Evolutionary conservation across 2,888 invertebrate species (phyloP), one percentile per base, ranked within the genome.

Genomic region (Platerodrilus igneus): DNA sequence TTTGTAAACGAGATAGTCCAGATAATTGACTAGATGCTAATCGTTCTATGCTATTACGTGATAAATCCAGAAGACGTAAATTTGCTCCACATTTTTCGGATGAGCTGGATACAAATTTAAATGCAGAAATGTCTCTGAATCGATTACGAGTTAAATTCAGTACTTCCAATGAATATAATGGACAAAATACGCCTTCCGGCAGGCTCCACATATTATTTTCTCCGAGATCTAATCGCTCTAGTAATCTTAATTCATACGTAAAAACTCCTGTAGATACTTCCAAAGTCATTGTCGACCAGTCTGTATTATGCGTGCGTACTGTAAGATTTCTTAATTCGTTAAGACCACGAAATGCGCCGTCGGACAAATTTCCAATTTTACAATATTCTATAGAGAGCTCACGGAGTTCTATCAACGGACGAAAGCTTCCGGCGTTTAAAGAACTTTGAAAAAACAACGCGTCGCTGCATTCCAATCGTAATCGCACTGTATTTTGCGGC

Each of bases 331-430:
- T 74, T 45, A 90, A 73, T 63, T 86, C 82, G 41, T 81, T 78
- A 23, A 89, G 76, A 27, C 87, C 87, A 26, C 80, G 77, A 60
- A 90, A 86, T n/a, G 88, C 85, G 39, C 85, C 86, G 56, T 84
- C 81, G 42, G 86, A 83, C 41, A 88, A 73, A 62, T 86, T 86
- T 38, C 83, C 83, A 47, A 88, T 83, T 70, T 87, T 86, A 68
- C 88, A 89, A 62, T 82, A 84, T 63, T 87, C 86, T 55, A 89
- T 82, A 25, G 82, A 80, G 32, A 89, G 75, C 57, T 86, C 85
- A 46, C 81, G 77, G 41, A 89, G 71, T 66, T 86, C 86, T 48
- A 83, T 75, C 51, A 86, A 71, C 55, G 83, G 82, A 51, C 83
- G 75, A 63, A 86, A 85, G 67, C 85, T 86, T 53, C 83, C 85